These are phyloP conservation scores for Mormyrops boulengeri DNA, from an alignment of 2,797 vertebrate genomes.

Conservation along the genomic window DNA sequence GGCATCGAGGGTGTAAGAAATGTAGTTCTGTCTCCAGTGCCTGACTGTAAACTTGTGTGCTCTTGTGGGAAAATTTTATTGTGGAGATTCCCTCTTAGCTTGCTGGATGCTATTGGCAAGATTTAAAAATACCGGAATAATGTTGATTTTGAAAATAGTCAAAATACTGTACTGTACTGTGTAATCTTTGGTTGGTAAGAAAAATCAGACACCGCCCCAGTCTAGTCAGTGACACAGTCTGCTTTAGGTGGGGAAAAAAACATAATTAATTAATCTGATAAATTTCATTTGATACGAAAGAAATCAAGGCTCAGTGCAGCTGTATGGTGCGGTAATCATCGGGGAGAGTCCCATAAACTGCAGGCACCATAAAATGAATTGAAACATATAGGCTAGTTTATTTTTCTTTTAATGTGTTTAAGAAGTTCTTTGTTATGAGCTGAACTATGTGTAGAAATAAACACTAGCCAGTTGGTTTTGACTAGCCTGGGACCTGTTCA, in stretches of 20 bases:
- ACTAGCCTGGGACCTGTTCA: not conserved
- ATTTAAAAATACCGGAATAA: not conserved
- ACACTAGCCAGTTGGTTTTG: not conserved
- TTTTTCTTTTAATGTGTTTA: not conserved
- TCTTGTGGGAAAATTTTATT: not conserved
- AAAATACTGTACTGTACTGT: not conserved
- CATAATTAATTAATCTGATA: not conserved
- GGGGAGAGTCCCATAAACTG: not conserved
- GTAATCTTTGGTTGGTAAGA: not conserved
- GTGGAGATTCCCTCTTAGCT: not conserved
- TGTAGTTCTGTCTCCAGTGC: not conserved
- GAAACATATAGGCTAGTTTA: not conserved
- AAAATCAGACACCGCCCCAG: not conserved
- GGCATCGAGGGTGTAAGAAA: not conserved
- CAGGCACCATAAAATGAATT: not conserved
- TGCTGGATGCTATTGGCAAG: not conserved
- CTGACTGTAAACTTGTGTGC: not conserved
- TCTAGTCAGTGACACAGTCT: not conserved
- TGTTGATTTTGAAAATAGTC: not conserved
- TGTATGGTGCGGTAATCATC: not conserved
- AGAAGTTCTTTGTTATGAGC: not conserved
- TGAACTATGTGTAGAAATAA: not conserved
- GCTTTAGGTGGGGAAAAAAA: not conserved
- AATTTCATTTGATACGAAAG: not conserved
- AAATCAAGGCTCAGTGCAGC: not conserved